These are phyloP conservation scores for Melanostoma mellinum DNA, from an alignment of 2,888 invertebrate genomes.

Conservation along the genomic window DNA sequence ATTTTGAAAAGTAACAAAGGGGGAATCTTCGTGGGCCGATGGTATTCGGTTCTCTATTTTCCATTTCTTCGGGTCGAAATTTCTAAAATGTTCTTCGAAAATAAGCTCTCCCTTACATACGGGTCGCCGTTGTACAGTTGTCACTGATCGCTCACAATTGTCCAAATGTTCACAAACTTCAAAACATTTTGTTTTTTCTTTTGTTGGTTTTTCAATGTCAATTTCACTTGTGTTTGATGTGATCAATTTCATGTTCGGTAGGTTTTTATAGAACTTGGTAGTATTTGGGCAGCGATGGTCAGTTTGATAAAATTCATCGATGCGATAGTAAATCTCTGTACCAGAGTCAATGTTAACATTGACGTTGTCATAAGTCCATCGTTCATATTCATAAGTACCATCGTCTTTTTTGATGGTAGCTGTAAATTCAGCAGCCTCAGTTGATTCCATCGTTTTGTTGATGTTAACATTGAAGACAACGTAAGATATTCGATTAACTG, in stretches of 20 bases:
- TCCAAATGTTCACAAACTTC: neutral
- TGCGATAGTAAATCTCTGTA: neutral
- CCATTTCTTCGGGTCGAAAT: slow-evolving; percentile 83
- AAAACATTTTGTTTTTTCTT: slow-evolving; percentile 1
- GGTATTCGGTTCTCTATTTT: slow-evolving; percentile 85
- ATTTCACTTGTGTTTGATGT: neutral
- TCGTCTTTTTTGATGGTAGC: neutral
- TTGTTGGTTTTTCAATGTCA: neutral
- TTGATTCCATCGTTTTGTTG: neutral
- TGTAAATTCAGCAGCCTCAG: neutral
- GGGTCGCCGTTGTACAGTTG: slow-evolving; percentile 80
- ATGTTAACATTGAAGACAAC: slow-evolving; percentile 12
- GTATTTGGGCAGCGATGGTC: neutral
- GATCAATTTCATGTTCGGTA: too few species aligned
- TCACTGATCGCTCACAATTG: slow-evolving; percentile 46
- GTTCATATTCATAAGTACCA: neutral
- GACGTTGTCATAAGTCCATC: slow-evolving; percentile 8
- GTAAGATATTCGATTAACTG: neutral
- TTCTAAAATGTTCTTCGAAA: slow-evolving; percentile 86
- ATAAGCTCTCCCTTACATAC: slow-evolving; percentile 83
- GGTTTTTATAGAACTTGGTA: too few species aligned
- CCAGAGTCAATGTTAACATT: neutral
- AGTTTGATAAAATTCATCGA: neutral
- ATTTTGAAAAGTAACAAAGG: slow-evolving; percentile 82
- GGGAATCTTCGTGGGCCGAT: slow-evolving; percentile 82